Conservation (phyloP, 2,113 vertebrate species). For the Elachura formosa region DNA sequence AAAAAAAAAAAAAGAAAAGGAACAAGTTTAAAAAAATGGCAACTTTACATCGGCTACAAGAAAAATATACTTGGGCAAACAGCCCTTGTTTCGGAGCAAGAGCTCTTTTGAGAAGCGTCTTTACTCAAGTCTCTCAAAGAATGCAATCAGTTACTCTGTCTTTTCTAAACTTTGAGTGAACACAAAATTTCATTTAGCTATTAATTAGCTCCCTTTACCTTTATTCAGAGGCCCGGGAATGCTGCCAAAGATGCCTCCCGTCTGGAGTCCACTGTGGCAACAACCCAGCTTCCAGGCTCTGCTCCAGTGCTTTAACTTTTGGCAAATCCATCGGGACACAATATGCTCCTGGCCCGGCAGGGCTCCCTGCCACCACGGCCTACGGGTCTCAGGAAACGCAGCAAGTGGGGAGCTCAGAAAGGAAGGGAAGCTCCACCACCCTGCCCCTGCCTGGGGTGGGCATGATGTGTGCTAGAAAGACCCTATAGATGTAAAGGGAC, state of each 20-base stretch:
- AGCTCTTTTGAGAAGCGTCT: neutral
- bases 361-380: neutral
- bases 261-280: neutral
- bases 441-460: accelerated
- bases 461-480: neutral
- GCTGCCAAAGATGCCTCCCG: neutral
- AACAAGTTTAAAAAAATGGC: accelerated
- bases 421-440: neutral
- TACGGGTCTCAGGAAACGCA: accelerated
- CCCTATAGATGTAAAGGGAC: neutral
- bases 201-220: neutral
- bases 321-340: neutral
- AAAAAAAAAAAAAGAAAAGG: accelerated
- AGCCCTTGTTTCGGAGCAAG: neutral
- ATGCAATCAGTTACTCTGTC: neutral
- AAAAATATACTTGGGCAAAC: neutral
- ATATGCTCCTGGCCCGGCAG: accelerated
- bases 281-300: neutral
- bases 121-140: neutral
- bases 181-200: constrained; percentile 1
- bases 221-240: neutral
- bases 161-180: neutral
- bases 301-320: neutral
- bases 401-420: neutral
- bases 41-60: neutral